Evolutionary conservation across 2,113 vertebrate species (phyloP).

Genomic region (Podiceps cristatus): DNA sequence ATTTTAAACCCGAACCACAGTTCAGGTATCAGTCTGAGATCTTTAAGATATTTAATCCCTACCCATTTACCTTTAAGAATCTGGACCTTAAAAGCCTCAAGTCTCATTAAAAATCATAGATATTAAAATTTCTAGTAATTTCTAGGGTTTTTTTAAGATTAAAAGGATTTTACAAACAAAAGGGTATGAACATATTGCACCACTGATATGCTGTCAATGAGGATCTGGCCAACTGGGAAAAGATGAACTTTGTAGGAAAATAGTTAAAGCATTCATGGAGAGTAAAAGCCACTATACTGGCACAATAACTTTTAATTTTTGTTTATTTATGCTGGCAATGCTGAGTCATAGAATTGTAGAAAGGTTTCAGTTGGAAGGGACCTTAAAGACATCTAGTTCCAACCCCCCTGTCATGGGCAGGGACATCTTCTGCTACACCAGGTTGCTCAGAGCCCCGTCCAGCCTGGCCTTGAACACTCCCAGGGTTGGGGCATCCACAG

Average conservation of each 20-base stretch:
- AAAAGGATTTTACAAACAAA: background rate
- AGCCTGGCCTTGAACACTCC: no score
- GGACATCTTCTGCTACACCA: no score
- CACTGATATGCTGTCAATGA: background rate
- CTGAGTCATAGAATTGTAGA: no score
- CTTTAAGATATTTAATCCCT: background rate
- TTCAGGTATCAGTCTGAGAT: background rate
- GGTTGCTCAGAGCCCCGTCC: no score
- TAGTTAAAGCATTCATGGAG: background rate
- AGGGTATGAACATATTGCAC: background rate
- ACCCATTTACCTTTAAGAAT: background rate
- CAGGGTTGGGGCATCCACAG: no score
- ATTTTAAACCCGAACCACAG: background rate
- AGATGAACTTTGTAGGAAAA: background rate
- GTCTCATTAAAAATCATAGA: background rate
- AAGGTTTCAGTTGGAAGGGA: no score
- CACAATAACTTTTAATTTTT: background rate
- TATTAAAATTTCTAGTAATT: background rate
- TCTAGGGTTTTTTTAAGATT: background rate
- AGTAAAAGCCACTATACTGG: background rate
- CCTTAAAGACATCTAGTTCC: no score
- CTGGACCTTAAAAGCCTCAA: background rate
- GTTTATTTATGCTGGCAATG: rapidly evolving
- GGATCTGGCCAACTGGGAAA: background rate
- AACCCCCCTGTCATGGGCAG: no score